Conservation (phyloP, 2,888 invertebrate genomes). For the Standfussiana lucernea region DNA sequence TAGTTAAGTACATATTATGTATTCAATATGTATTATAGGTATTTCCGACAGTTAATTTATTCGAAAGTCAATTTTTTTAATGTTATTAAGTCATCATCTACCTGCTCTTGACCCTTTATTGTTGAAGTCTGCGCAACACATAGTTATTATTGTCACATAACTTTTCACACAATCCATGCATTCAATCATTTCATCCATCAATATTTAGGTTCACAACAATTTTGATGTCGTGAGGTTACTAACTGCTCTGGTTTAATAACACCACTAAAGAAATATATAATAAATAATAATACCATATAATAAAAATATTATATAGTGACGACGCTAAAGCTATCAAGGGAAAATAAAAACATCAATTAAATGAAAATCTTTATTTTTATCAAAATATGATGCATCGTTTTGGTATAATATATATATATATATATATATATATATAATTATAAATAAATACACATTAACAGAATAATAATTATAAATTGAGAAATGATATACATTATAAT, state of each 20-base stretch:
- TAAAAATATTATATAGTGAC: too few species aligned
- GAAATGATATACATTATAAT: conserved; percentile 2
- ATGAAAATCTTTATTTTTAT: conserved; percentile 18
- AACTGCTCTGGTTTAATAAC: background rate
- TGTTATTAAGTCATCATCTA: background rate
- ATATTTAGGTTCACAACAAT: background rate
- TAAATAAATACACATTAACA: conserved; percentile 49
- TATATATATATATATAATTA: too few species aligned
- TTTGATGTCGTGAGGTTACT: background rate
- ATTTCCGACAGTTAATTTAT: too few species aligned
- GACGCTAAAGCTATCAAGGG: background rate
- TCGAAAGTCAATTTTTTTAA: background rate
- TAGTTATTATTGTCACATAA: background rate
- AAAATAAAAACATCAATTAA: conserved; percentile 9
- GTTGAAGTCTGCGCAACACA: background rate
- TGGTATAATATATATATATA: too few species aligned
- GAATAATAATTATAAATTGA: background rate
- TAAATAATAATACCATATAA: too few species aligned
- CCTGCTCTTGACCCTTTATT: background rate
- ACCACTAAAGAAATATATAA: too few species aligned
- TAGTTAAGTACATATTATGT: too few species aligned
- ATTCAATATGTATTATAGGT: background rate
- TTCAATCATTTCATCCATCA: background rate
- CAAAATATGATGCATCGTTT: conserved; percentile 35
- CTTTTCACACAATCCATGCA: background rate